Conservation (phyloP, 2,797 vertebrate species). For the Pygocentrus nattereri region DNA sequence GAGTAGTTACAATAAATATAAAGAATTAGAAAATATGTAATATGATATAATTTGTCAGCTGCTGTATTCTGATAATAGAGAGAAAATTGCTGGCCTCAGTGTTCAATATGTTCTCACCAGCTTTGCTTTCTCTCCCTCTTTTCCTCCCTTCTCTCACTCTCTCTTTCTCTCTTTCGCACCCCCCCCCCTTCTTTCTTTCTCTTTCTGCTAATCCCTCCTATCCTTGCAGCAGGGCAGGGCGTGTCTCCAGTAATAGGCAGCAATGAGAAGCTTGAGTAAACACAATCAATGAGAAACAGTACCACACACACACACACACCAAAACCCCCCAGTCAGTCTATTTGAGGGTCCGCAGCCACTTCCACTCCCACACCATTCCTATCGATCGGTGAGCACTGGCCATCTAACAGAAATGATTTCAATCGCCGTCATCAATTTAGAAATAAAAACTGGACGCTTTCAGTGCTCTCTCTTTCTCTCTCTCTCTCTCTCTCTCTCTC, state of each 20-base stretch:
- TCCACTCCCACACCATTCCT: slow-evolving; percentile 54
- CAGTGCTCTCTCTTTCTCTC: slow-evolving; percentile 23
- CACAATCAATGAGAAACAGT: slow-evolving; percentile 81
- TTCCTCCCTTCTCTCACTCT: neutral
- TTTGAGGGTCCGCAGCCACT: slow-evolving; percentile 55
- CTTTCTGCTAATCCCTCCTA: slow-evolving; percentile 72
- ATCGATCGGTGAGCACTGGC: slow-evolving; percentile 63
- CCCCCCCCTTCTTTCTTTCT: neutral
- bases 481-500: slow-evolving; percentile 10
- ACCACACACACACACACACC: slow-evolving; percentile 42
- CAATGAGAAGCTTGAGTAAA: slow-evolving; percentile 84
- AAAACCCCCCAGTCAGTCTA: neutral
- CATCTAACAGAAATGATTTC: slow-evolving; percentile 65
- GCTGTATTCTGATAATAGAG: neutral
- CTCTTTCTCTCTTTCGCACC: neutral
- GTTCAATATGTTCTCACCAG: neutral
- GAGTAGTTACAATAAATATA: no score
- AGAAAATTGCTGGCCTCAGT: neutral
- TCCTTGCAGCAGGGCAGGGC: slow-evolving; percentile 74
- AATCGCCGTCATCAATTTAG: slow-evolving; percentile 76
- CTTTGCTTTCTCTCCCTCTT: neutral
- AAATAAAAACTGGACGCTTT: slow-evolving; percentile 30
- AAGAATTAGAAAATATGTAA: no score
- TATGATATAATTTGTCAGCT: neutral
- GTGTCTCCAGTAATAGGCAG: slow-evolving; percentile 79